Conservation (phyloP, 1,140 invertebrate genomes). For the Popillia japonica region DNA sequence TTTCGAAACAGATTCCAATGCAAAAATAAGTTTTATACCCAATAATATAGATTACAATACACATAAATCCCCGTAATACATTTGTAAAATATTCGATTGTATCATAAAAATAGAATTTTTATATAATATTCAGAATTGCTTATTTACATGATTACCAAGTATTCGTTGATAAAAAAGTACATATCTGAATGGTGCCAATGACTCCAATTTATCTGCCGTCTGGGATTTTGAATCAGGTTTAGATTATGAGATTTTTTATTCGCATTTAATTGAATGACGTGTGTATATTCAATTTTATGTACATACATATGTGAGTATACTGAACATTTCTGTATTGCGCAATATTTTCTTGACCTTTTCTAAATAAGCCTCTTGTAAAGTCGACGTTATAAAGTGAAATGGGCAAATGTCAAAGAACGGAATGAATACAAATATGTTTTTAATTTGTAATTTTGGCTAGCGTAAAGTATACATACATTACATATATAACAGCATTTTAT, state of each 20-base stretch:
- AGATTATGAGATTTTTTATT: neutral
- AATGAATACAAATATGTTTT: too few relatives aligned
- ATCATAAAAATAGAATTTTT: conserved; percentile 2
- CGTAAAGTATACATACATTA: neutral
- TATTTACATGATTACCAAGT: neutral
- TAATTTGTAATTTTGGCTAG: too few relatives aligned
- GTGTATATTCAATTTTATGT: too few relatives aligned
- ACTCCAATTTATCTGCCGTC: neutral
- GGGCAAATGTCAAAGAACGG: too few relatives aligned
- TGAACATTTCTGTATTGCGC: too few relatives aligned
- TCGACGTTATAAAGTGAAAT: too few relatives aligned
- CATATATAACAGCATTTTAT: neutral
- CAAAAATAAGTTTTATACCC: neutral
- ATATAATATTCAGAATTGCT: neutral
- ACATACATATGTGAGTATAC: too few relatives aligned
- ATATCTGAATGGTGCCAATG: conserved; percentile 14
- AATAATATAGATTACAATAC: neutral
- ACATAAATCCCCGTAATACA: neutral
- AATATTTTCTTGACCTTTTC: too few relatives aligned
- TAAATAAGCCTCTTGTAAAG: too few relatives aligned
- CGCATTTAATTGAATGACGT: neutral
- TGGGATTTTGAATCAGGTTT: conserved; percentile 2
- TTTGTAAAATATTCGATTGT: neutral
- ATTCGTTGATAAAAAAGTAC: neutral
- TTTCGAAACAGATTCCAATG: neutral